Evolutionary conservation across 2,888 invertebrate genomes (phyloP).

Genomic region (Mythimna ferrago): DNA sequence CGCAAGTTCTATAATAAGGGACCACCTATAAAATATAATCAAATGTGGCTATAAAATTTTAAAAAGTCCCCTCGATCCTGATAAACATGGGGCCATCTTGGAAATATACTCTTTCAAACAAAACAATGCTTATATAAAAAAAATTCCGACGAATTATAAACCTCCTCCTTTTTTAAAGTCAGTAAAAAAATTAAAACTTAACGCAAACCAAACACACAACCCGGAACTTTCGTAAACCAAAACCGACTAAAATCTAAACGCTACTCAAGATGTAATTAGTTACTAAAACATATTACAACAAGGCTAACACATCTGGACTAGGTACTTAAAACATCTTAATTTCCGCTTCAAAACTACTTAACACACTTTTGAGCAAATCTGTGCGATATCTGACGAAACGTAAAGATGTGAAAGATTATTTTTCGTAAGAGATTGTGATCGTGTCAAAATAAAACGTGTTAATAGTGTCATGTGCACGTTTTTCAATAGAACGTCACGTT

Average conservation of each 20-base stretch:
- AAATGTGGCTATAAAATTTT: too few species aligned
- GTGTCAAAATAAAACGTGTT: constrained; percentile 61
- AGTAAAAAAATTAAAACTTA: not conserved
- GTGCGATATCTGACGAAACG: constrained; percentile 36
- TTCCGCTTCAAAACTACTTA: constrained; percentile 37
- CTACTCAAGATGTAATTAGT: not conserved
- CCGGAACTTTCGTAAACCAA: constrained; percentile 8
- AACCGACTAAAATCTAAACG: constrained; percentile 3
- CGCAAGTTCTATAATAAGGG: too few species aligned
- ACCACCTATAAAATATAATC: too few species aligned
- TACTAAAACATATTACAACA: constrained; percentile 14
- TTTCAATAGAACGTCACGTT: constrained; percentile 41
- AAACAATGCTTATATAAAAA: too few species aligned
- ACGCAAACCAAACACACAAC: not conserved
- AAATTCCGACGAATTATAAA: too few species aligned
- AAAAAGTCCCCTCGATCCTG: too few species aligned
- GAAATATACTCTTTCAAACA: too few species aligned
- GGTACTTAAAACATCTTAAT: constrained; percentile 40
- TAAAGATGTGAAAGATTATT: constrained; percentile 35
- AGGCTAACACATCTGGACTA: constrained; percentile 32
- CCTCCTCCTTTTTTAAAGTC: too few species aligned
- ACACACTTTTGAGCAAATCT: constrained; percentile 33
- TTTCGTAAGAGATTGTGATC: constrained; percentile 36
- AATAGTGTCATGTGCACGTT: constrained; percentile 56
- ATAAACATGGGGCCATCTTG: too few species aligned